Evolutionary conservation across 2,797 vertebrate genomes (phyloP).

Genomic region (Champsocephalus esox): DNA sequence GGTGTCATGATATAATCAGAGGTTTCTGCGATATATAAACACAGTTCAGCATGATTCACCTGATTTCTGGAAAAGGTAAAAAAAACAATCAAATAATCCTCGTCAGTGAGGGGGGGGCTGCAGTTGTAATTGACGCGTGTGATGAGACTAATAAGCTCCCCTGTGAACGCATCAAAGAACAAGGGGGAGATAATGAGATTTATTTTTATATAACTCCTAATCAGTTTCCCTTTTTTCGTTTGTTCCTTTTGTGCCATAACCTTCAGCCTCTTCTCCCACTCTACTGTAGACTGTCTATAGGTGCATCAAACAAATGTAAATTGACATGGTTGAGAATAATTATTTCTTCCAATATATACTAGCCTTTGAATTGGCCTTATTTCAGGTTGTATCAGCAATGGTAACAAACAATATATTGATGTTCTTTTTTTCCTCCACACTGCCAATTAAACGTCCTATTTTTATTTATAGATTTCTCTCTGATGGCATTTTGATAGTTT

Average conservation of each 20-base stretch:
- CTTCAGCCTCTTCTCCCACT: slow-evolving; percentile 47
- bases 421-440: not conserved
- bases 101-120: slow-evolving; percentile 43
- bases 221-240: slow-evolving; percentile 55
- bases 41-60: slow-evolving; percentile 35
- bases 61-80: slow-evolving; percentile 59
- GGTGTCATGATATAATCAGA: slow-evolving; percentile 50
- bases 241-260: slow-evolving; percentile 46
- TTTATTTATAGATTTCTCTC: slow-evolving; percentile 6
- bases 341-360: slow-evolving; percentile 7
- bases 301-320: slow-evolving; percentile 9
- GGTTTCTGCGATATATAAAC: slow-evolving; percentile 37
- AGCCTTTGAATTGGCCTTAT: slow-evolving; percentile 24
- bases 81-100: slow-evolving; percentile 53
- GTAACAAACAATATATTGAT: not conserved
- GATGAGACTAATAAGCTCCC: slow-evolving; percentile 84
- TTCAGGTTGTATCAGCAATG: slow-evolving; percentile 4
- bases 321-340: slow-evolving; percentile 11
- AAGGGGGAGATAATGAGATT: slow-evolving; percentile 77
- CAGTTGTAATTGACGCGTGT: slow-evolving; percentile 75
- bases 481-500: not conserved
- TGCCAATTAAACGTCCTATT: not conserved
- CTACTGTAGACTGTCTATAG: not conserved
- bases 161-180: slow-evolving; percentile 82
- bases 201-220: slow-evolving; percentile 74